Evolutionary conservation across 2,888 invertebrate genomes (phyloP).

Genomic region (Pocota personata): DNA sequence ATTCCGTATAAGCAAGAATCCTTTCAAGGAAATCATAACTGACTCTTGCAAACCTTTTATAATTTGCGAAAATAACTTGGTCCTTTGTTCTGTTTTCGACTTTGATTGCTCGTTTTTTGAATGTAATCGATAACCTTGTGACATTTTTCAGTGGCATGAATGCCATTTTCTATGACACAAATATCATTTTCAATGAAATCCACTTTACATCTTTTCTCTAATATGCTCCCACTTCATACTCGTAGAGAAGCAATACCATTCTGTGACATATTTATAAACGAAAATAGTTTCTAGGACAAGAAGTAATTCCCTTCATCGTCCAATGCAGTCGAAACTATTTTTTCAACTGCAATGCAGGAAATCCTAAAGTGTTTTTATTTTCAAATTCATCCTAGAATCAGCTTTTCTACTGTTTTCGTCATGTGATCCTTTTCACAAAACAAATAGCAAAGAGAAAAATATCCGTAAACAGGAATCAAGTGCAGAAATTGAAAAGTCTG

Average conservation of each 20-base stretch:
- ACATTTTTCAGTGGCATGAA: not conserved
- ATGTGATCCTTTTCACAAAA: not conserved
- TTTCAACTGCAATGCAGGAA: not conserved
- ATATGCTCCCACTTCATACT: not conserved
- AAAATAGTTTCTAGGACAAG: not conserved
- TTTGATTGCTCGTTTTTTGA: not conserved
- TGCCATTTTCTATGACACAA: not conserved
- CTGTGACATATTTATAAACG: no score
- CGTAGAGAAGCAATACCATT: not conserved
- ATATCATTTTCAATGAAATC: not conserved
- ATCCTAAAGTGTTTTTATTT: not conserved
- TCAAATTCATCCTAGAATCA: not conserved
- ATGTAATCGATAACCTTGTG: not conserved
- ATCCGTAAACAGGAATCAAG: conserved; percentile 5
- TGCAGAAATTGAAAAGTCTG: not conserved
- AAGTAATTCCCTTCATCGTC: not conserved
- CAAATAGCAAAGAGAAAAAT: not conserved
- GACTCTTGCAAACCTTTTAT: no score
- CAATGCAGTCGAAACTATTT: not conserved
- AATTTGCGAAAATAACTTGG: no score
- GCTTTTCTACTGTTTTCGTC: not conserved
- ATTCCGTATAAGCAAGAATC: no score
- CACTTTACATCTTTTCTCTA: not conserved
- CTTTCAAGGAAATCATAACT: no score
- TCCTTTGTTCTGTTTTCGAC: not conserved